Evolutionary conservation across 2,797 vertebrate species (phyloP).

Genomic region (Miichthys miiuy): DNA sequence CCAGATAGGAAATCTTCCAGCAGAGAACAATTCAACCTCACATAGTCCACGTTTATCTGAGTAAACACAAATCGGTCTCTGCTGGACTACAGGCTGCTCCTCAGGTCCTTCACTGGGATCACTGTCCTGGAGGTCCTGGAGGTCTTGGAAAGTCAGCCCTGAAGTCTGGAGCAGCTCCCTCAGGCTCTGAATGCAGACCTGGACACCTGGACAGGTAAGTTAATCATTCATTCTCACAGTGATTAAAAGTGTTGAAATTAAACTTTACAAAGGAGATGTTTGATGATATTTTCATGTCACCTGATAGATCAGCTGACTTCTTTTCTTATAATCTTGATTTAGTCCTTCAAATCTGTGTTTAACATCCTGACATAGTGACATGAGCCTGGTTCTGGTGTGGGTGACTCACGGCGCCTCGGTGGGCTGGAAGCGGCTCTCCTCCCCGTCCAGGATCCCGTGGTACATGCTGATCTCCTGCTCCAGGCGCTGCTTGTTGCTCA

Average conservation of each 20-base stretch:
- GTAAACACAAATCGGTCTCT: neutral
- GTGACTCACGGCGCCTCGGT: slow-evolving; percentile 14
- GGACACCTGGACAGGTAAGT: slow-evolving; percentile 52
- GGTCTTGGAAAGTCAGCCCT: neutral
- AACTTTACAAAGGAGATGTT: neutral
- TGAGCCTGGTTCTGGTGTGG: too few relatives aligned
- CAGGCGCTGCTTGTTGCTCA: slow-evolving; percentile 88
- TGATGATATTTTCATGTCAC: too few relatives aligned
- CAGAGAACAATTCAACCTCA: neutral
- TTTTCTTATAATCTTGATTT: too few relatives aligned
- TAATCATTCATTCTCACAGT: neutral
- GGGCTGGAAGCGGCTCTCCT: slow-evolving; percentile 86
- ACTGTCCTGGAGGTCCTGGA: slow-evolving; percentile 24
- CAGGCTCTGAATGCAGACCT: slow-evolving; percentile 11
- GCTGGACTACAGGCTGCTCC: slow-evolving; percentile 1
- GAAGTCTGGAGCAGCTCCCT: slow-evolving; percentile 36
- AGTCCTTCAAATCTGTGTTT: too few relatives aligned
- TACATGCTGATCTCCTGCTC: slow-evolving; percentile 91
- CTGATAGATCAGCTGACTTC: neutral
- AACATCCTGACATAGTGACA: too few relatives aligned
- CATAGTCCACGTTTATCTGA: neutral
- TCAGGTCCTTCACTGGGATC: neutral
- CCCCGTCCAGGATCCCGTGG: slow-evolving; percentile 92
- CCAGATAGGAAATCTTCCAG: slow-evolving; percentile 18
- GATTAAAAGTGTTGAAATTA: neutral